Evolutionary conservation across 2,888 invertebrate genomes (phyloP).

Genomic region (Mythimna vitellina): DNA sequence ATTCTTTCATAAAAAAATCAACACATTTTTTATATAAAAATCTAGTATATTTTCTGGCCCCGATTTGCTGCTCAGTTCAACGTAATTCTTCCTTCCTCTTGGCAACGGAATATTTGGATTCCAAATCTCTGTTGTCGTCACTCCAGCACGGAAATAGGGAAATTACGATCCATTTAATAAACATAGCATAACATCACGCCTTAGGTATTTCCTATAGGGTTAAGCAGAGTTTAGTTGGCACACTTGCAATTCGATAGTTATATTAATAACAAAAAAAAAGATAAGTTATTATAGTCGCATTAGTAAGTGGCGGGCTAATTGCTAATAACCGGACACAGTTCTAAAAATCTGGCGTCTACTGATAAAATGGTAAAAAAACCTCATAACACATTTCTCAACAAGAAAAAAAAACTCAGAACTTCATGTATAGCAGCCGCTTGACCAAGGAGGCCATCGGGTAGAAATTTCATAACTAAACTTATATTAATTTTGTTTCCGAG

Average conservation of each 20-base stretch:
- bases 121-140: not conserved
- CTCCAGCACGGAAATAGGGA: not conserved
- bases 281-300: not conserved
- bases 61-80: not conserved
- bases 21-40: not conserved
- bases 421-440: not conserved
- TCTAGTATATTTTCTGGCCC: not conserved
- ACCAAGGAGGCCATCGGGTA: not conserved
- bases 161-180: not conserved
- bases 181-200: not conserved
- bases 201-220: not conserved
- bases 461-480: slow-evolving; percentile 1
- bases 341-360: not conserved
- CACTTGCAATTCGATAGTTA: not conserved
- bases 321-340: not conserved
- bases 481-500: not conserved
- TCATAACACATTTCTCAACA: not conserved
- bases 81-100: not conserved
- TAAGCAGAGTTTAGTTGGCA: not conserved
- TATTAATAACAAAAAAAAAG: too few relatives aligned
- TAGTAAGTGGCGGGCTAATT: not conserved
- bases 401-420: not conserved
- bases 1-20: not conserved
- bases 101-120: not conserved
- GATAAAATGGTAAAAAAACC: not conserved